Evolutionary conservation across 2,888 invertebrate genomes (phyloP).

Genomic region (Thereva nobilitata): DNA sequence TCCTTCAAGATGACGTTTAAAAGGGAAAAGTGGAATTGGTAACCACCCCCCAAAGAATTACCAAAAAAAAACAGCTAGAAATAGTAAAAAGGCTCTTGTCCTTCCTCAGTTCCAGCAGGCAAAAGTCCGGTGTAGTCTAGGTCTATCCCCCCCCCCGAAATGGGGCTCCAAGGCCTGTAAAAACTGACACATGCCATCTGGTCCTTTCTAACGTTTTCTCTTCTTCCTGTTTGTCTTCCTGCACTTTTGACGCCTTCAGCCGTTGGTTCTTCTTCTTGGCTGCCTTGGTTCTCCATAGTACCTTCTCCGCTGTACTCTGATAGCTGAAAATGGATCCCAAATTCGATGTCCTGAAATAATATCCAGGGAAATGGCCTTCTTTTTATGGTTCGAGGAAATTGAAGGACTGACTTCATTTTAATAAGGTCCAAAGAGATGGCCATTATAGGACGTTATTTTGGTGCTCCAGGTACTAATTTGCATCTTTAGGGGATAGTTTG

Average conservation of each 20-base stretch:
- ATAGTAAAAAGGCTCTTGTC: background rate
- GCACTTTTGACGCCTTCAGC: too few species aligned
- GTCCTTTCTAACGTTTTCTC: too few species aligned
- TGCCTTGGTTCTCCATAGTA: background rate
- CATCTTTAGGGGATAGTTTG: background rate
- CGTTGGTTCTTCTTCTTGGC: too few species aligned
- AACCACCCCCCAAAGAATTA: background rate
- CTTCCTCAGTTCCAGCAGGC: background rate
- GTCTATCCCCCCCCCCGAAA: too few species aligned
- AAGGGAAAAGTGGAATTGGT: background rate
- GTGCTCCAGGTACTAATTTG: slow-evolving; percentile 7
- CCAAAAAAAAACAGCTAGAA: background rate
- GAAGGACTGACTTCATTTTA: slow-evolving; percentile 8
- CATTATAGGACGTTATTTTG: background rate
- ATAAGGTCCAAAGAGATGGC: slow-evolving; percentile 4
- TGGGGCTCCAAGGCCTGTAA: too few species aligned
- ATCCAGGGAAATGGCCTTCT: background rate
- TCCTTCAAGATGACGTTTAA: slow-evolving; percentile 7
- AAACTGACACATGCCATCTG: too few species aligned
- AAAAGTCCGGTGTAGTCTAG: too few species aligned
- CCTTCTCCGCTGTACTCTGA: background rate
- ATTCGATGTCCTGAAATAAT: background rate
- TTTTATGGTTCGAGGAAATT: slow-evolving; percentile 1
- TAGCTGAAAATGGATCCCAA: background rate
- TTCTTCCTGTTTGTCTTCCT: too few species aligned